phyloP scores from a whole-genome alignment of 1,140 invertebrate genomes.

The Choristoneura fumiferana region DNA sequence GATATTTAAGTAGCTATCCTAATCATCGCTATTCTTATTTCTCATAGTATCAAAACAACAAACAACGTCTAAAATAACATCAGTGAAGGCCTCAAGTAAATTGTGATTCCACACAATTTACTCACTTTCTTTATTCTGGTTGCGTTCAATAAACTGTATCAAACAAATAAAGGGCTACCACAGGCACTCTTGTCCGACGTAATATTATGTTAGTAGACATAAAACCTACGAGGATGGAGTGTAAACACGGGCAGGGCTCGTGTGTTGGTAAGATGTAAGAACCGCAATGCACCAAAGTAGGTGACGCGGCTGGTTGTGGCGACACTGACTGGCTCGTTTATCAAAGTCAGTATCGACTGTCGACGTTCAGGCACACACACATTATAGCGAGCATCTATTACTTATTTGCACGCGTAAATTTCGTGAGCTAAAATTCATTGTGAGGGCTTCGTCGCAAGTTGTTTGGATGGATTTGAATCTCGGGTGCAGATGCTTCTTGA shows the following conservation, averaged over 20 bases:
- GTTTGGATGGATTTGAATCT: background rate
- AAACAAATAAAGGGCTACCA: constrained; percentile 64
- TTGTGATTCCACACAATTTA: constrained; percentile 18
- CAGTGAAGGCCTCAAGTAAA: background rate
- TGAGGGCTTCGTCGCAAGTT: background rate
- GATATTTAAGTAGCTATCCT: no score
- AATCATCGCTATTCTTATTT: no score
- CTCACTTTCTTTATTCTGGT: constrained; percentile 43
- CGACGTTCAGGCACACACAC: constrained; percentile 43
- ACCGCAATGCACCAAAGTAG: constrained; percentile 74
- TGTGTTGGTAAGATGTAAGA: constrained; percentile 41
- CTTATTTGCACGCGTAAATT: constrained; percentile 49
- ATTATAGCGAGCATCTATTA: constrained; percentile 58
- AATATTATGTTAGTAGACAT: constrained; percentile 62
- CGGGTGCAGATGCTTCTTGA: no score
- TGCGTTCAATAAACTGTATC: constrained; percentile 59
- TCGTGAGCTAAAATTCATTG: constrained; percentile 29
- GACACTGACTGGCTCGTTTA: constrained; percentile 68
- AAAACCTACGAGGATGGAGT: constrained; percentile 63
- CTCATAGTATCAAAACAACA: background rate
- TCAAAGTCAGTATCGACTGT: constrained; percentile 75
- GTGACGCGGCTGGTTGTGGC: constrained; percentile 68
- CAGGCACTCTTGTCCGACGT: constrained; percentile 53
- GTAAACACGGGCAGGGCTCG: constrained; percentile 63
- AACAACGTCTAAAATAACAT: constrained; percentile 18